phyloP scores from a whole-genome alignment of 1,140 invertebrate species.

The Nasonia vitripennis region DNA sequence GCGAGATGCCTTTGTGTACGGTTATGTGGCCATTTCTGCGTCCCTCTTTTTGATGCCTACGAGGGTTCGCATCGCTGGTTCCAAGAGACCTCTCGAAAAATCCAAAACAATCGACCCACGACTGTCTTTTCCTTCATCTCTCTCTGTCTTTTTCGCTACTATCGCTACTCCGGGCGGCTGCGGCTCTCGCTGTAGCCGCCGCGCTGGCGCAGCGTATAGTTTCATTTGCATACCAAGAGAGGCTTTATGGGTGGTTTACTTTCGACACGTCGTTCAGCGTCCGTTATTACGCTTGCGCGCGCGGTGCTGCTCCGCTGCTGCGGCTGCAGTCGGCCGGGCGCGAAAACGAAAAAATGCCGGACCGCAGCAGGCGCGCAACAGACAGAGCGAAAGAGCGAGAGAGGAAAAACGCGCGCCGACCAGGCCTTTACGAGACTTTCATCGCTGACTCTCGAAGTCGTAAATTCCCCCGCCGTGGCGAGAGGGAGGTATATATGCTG shows the following conservation, averaged over 20 bases:
- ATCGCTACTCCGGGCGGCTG: background rate
- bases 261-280: constrained; percentile 52
- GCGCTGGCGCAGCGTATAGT: constrained; percentile 35
- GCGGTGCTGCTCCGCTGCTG: background rate
- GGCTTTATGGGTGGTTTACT: constrained; percentile 52
- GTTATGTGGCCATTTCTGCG: too few relatives aligned
- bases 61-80: too few relatives aligned
- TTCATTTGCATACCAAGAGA: constrained; percentile 53
- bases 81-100: too few relatives aligned
- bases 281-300: constrained; percentile 49
- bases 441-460: constrained; percentile 64
- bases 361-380: background rate
- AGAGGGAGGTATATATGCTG: constrained; percentile 19
- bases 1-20: too few relatives aligned
- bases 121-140: background rate
- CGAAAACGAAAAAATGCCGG: constrained; percentile 41
- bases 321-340: constrained; percentile 14
- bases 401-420: constrained; percentile 38
- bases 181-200: background rate
- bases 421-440: constrained; percentile 66
- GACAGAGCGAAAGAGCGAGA: background rate
- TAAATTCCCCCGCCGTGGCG: constrained; percentile 61
- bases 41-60: too few relatives aligned
- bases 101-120: too few relatives aligned
- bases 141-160: constrained; percentile 10